Evolutionary conservation across 1,140 invertebrate species (phyloP).

Genomic region (Halictus rubicundus): DNA sequence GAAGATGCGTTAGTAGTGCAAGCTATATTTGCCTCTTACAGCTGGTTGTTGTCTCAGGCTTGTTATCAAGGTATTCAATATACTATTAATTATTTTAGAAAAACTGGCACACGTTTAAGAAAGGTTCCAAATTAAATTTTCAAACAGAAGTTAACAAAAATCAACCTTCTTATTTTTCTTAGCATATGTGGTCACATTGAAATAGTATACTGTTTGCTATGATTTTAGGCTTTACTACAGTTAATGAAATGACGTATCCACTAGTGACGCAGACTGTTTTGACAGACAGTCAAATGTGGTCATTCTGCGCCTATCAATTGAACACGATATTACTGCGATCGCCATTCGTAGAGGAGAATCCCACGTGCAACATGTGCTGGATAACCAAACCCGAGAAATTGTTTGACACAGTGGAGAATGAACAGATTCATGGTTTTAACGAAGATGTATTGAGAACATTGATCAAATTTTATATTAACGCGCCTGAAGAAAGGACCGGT

Average conservation of each 20-base stretch:
- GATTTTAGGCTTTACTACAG: constrained; percentile 89
- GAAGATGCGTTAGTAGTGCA: constrained; percentile 86
- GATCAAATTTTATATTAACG: constrained; percentile 88
- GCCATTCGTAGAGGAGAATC: constrained; percentile 84
- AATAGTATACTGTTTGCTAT: too few species aligned
- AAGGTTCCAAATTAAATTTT: too few species aligned
- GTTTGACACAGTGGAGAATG: constrained; percentile 87
- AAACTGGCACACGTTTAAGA: too few species aligned
- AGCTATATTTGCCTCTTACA: constrained; percentile 88
- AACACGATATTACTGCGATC: constrained; percentile 89
- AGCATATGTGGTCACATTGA: constrained; percentile 68
- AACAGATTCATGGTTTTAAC: constrained; percentile 89
- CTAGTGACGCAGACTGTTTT: constrained; percentile 91
- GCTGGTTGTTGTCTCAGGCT: constrained; percentile 90
- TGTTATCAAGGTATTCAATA: constrained; percentile 87
- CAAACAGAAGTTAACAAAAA: too few species aligned
- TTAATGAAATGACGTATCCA: constrained; percentile 93
- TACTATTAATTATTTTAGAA: constrained; percentile 7
- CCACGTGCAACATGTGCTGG: constrained; percentile 90
- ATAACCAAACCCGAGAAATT: constrained; percentile 86
- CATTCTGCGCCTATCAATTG: constrained; percentile 93
- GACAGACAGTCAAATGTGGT: constrained; percentile 91
- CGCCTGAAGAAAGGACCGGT: constrained; percentile 83
- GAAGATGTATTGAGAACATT: constrained; percentile 88
- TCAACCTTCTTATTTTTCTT: too few species aligned